Percentiles rank a stretch among this genome's conserved stretches.
These are phyloP conservation scores for Glyptemys insculpta DNA, from an alignment of 2,797 vertebrate species.

Conservation along the genomic window DNA sequence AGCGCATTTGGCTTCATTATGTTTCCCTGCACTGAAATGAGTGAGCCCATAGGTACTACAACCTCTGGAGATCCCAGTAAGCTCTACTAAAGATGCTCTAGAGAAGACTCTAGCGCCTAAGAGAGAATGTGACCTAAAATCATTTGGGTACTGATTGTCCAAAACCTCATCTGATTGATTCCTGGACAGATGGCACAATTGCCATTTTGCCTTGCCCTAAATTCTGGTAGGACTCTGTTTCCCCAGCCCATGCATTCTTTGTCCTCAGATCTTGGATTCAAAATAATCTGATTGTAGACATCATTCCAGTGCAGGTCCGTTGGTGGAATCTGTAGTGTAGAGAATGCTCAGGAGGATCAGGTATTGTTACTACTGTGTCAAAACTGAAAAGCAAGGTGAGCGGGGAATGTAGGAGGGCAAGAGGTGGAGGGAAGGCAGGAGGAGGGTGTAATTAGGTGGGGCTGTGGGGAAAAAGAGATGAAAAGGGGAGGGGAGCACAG, in stretches of 20 bases:
- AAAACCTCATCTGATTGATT: background rate
- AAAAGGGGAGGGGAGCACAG: background rate
- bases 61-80: background rate
- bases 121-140: background rate
- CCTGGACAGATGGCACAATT: background rate
- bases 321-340: background rate
- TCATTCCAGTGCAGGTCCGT: background rate
- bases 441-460: background rate
- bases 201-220: background rate
- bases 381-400: background rate
- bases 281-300: background rate
- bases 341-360: background rate
- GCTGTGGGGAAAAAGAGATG: background rate
- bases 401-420: background rate
- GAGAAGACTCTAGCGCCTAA: background rate
- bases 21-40: background rate
- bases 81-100: rapidly evolving
- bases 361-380: background rate
- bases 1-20: background rate
- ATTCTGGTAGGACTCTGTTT: background rate
- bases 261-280: background rate
- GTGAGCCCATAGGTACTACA: rapidly evolving
- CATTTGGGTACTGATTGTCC: background rate
- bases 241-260: background rate
- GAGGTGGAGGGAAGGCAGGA: background rate